Evolutionary conservation across 2,888 invertebrate species (phyloP), one percentile per base, ranked within the genome.

Genomic region (Timema cristinae): DNA sequence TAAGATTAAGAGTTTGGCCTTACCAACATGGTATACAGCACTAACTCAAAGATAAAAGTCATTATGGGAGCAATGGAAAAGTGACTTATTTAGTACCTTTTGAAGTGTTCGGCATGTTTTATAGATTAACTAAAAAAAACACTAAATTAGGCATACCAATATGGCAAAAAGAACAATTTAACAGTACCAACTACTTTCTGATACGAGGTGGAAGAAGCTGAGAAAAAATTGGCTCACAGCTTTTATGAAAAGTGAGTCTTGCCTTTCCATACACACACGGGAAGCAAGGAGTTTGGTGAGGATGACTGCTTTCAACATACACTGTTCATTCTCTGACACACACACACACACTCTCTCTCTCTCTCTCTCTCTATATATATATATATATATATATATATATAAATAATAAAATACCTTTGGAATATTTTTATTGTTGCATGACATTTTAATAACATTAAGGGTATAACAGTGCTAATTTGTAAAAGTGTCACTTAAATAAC

Each of bases 241-340:
- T 9, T 76, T 75, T 70, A 68, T 76, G 67, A 72, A 73, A 54
- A 73, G 77, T 13, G 70, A 76, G 48, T 71, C 74, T 32, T 16
- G 15, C n/a, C 63, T 77, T n/a, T 75, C 75, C 6, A 68, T 76
- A 6, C 54, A 75, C 32, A 71, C 69, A 32, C 76, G 76, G 9
- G 71, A 77, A 71, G 75, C 76, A 32, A 77, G 76, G 7, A 76
- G 77, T 66, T 66, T 77, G 15, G 15, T 71, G 5, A 70, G 78
- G 48, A 74, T 72, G 9, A 76, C 74, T 11, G 72, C 72, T 9
- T 76, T 78, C 59, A 76, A 73, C 63, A 67, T 13, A 51, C 48
- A 52, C 50, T 32, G 32, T 32, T 32, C 32, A 32, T 1, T 32
- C 32, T 32, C 32, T 32, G 32, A 32, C n/a, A n/a, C n/a, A n/a